Percentiles rank a stretch among this genome's conserved stretches.
phyloP scores from a whole-genome alignment of 2,888 invertebrate genomes.

The Tetragnatha montana region DNA sequence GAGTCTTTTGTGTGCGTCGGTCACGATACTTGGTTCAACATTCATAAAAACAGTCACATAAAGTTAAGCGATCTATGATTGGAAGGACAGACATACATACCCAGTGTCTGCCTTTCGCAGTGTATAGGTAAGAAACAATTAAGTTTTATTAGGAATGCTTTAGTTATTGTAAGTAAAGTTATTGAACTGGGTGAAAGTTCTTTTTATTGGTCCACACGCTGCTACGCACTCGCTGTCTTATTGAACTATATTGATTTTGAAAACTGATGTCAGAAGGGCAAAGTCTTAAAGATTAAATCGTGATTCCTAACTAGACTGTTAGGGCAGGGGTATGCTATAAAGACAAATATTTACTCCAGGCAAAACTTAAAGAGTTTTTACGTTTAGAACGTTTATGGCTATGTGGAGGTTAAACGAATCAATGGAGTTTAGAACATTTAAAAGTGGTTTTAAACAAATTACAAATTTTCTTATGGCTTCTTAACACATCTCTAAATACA shows the following conservation, averaged over 20 bases:
- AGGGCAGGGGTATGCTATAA: background rate
- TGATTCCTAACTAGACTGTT: background rate
- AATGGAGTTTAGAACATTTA: too few relatives aligned
- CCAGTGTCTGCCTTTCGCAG: background rate
- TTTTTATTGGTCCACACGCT: background rate
- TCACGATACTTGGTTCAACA: constrained; percentile 23
- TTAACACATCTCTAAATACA: too few relatives aligned
- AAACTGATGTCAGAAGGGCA: background rate
- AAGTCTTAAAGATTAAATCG: background rate
- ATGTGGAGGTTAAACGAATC: too few relatives aligned
- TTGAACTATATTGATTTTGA: background rate
- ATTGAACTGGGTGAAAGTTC: background rate
- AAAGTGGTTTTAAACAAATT: too few relatives aligned
- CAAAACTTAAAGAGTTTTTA: background rate
- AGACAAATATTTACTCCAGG: background rate
- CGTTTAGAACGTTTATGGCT: background rate
- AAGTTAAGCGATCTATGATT: background rate
- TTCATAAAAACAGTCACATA: constrained; percentile 13
- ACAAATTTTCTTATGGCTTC: too few relatives aligned
- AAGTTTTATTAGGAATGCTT: background rate
- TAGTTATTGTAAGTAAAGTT: background rate
- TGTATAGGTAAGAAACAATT: background rate
- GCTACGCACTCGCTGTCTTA: background rate
- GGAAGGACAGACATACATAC: background rate
- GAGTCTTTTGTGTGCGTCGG: constrained; percentile 27